These are phyloP conservation scores for Elysia crispata DNA, from an alignment of 2,888 invertebrate species.

Conservation along the genomic window DNA sequence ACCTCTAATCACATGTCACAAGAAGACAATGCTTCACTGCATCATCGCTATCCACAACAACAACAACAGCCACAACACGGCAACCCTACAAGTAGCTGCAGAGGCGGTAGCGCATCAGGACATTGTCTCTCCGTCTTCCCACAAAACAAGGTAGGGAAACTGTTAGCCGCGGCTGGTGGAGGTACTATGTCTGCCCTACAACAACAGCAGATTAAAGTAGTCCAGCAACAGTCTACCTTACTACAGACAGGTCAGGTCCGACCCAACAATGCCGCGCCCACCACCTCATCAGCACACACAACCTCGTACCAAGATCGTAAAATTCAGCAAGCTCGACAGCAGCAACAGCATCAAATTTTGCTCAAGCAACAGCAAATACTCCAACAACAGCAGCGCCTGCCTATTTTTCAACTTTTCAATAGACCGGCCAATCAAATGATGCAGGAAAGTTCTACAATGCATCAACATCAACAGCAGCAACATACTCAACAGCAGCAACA, in stretches of 20 bases:
- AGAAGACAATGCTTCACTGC: not conserved
- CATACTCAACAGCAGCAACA: constrained; percentile 36
- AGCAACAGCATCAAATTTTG: constrained; percentile 30
- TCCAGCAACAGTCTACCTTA: constrained; percentile 39
- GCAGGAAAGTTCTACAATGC: constrained; percentile 24
- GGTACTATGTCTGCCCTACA: not conserved
- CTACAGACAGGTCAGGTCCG: constrained; percentile 35
- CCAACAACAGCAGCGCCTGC: constrained; percentile 23
- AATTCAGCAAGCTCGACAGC: not conserved
- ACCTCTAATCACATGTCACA: not conserved
- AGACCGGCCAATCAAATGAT: constrained; percentile 34
- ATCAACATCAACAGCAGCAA: constrained; percentile 31
- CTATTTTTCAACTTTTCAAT: constrained; percentile 16
- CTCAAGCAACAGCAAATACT: constrained; percentile 25
- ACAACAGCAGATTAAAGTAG: constrained; percentile 11
- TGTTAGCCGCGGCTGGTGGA: not conserved
- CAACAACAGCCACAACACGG: not conserved
- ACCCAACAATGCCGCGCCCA: not conserved
- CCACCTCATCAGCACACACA: constrained; percentile 11
- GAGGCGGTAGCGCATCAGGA: too few species aligned
- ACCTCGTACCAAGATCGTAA: constrained; percentile 19
- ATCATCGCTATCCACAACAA: constrained; percentile 1
- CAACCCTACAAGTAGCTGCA: not conserved
- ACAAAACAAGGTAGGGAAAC: constrained; percentile 17
- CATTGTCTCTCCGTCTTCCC: not conserved